Percentiles rank a stretch among this genome's conserved stretches.
Conservation (phyloP, 2,113 vertebrate genomes). For the Perognathus longimembris region DNA sequence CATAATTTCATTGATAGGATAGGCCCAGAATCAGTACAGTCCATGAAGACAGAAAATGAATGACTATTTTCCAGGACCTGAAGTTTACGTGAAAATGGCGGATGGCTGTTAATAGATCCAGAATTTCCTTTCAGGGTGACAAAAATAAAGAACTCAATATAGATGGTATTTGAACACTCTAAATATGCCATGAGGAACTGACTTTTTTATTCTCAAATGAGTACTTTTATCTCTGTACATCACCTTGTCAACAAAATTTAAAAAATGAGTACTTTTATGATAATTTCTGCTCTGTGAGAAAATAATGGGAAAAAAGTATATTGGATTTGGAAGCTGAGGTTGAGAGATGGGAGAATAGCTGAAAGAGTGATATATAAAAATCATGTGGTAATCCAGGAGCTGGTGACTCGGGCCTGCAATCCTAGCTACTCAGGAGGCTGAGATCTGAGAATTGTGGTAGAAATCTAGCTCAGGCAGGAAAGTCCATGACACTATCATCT, state of each 20-base stretch:
- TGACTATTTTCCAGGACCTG: not conserved
- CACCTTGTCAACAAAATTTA: no score
- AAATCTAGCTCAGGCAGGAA: no score
- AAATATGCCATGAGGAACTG: not conserved
- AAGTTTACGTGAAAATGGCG: not conserved
- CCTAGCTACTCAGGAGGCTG: no score
- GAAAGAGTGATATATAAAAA: not conserved
- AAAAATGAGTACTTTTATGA: not conserved
- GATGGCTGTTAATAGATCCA: not conserved
- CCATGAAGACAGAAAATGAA: not conserved
- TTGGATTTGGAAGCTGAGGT: not conserved
- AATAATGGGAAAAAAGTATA: not conserved
- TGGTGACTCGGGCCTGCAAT: no score
- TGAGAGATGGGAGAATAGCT: not conserved
- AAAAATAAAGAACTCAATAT: not conserved
- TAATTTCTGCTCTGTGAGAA: not conserved
- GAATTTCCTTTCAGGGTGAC: not conserved
- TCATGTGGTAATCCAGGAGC: not conserved
- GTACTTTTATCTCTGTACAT: not conserved
- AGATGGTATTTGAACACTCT: not conserved
- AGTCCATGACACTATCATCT: no score
- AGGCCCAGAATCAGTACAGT: not conserved
- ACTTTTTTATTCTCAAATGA: not conserved
- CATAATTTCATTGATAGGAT: not conserved
- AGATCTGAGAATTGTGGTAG: no score